Base-by-base conservation (phyloP, 2,113 vertebrate species). In the Psammodynastes pulverulentus region DNA sequence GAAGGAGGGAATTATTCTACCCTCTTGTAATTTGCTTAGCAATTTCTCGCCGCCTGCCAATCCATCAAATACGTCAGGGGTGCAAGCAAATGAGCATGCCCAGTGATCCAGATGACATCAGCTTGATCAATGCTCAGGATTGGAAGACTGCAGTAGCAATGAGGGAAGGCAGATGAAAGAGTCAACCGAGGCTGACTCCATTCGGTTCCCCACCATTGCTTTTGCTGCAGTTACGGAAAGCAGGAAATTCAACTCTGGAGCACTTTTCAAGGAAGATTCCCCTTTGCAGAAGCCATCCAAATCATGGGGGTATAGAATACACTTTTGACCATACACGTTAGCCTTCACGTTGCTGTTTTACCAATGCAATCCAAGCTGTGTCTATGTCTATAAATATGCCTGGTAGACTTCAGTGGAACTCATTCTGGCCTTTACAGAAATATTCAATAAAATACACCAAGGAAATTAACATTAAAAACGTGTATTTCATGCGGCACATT, bases 91-190 rank as follows among this genome's bases (percentile, higher is more conserved):
- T 56, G 97, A 97, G 97, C 97, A 98, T 98, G 97, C 97, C 96
- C 97, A 97, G 96, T 96, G 93, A 91, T 96, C 86, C 52, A 93
- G 93, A 97, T 97, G 97, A 97, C 96, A 97, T 97, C 97, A 97
- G 93, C 95, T 94, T 96, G 91, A 95, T 96, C 96, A 95, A 97
- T 96, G 95, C 94, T 91, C 88, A 92, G 95, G 92, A 94, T 72
- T 24, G 91, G 95, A 92, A 93, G 93, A 67, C 93, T 93, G 88
- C 90, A 90, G 56, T 79, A 89, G 88, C 72, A 92, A 43, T 72
- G 43, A 88, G 49, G 72, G 34, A 45, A 92, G 72, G 88, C 87
- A 58, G 45, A 86, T 58, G 72, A 72, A 88, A 84, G 86, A 88
- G 87, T 92, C 79, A 56, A 62, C 52, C 24, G 67, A 54, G 86